Percentiles rank a stretch among this genome's conserved stretches.
phyloP scores from a whole-genome alignment of 2,113 vertebrate genomes.

The Chloropsis cyanopogon region DNA sequence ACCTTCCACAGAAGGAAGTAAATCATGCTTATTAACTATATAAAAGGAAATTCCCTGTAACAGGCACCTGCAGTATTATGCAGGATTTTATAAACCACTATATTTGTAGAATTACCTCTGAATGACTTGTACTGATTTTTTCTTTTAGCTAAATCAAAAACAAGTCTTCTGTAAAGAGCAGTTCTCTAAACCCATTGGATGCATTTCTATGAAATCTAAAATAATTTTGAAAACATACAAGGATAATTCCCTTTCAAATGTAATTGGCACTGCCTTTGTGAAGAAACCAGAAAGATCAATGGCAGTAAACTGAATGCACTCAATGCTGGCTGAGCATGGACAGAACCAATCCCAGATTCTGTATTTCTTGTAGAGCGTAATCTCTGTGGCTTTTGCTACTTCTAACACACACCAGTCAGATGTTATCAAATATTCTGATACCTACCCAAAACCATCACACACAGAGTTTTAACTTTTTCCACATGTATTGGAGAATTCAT shows the following conservation, averaged over 20 bases:
- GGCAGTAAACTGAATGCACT: not conserved
- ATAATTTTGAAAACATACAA: not conserved
- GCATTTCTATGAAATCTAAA: not conserved
- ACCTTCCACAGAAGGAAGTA: not conserved
- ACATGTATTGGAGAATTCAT: not conserved
- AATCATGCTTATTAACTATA: not conserved
- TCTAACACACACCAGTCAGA: not conserved
- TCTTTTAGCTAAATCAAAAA: not conserved
- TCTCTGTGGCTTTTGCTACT: conserved; percentile 1
- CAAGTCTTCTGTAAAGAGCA: not conserved
- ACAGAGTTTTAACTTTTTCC: conserved; percentile 16
- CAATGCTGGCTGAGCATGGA: not conserved
- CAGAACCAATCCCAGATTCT: not conserved
- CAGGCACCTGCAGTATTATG: not conserved
- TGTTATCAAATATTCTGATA: conserved; percentile 10
- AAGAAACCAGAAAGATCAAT: not conserved
- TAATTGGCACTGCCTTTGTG: not conserved
- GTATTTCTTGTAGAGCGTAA: not conserved
- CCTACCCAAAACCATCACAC: conserved; percentile 3
- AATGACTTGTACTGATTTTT: not conserved
- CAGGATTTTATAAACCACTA: not conserved
- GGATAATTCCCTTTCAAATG: not conserved
- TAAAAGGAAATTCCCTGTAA: not conserved
- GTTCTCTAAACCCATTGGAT: not conserved
- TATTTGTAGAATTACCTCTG: not conserved